Percentiles rank a stretch among this genome's conserved stretches.
These are phyloP conservation scores for Papio anubis DNA, from an alignment of 2,113 vertebrate genomes.

Conservation along the genomic window DNA sequence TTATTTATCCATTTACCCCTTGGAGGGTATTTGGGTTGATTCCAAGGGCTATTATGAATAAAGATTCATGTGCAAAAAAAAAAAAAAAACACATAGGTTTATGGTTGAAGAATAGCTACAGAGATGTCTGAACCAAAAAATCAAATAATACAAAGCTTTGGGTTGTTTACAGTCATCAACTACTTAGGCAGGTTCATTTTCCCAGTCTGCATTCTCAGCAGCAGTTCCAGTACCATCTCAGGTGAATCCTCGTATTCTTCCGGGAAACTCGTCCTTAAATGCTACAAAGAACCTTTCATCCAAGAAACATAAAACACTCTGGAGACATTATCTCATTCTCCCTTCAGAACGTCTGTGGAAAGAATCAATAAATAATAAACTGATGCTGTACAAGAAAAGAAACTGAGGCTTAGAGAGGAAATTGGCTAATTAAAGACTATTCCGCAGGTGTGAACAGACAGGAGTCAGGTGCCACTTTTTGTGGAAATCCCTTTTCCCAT, in stretches of 20 bases:
- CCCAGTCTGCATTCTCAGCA: neutral
- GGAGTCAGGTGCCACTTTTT: neutral
- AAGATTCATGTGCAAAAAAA: too few relatives aligned
- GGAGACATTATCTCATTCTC: neutral
- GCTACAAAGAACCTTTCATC: neutral
- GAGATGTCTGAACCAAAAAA: neutral
- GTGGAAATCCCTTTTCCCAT: neutral
- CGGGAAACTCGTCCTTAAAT: neutral
- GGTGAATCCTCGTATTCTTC: neutral
- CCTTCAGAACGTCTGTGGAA: neutral
- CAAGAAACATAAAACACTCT: neutral
- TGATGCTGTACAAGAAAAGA: neutral
- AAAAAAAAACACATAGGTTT: neutral
- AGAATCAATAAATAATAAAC: neutral
- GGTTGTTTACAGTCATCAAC: neutral
- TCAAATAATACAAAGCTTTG: neutral
- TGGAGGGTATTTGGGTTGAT: too few relatives aligned
- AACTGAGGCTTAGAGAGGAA: neutral
- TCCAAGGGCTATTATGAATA: too few relatives aligned
- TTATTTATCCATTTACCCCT: too few relatives aligned
- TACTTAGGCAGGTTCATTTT: neutral
- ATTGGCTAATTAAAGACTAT: neutral
- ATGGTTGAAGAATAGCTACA: neutral
- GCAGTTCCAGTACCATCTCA: neutral
- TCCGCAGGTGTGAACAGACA: neutral